Percentiles rank a stretch among this genome's conserved stretches.
Evolutionary conservation across 1,140 invertebrate genomes (phyloP).

Genomic region (Pentalonia nigronervosa): DNA sequence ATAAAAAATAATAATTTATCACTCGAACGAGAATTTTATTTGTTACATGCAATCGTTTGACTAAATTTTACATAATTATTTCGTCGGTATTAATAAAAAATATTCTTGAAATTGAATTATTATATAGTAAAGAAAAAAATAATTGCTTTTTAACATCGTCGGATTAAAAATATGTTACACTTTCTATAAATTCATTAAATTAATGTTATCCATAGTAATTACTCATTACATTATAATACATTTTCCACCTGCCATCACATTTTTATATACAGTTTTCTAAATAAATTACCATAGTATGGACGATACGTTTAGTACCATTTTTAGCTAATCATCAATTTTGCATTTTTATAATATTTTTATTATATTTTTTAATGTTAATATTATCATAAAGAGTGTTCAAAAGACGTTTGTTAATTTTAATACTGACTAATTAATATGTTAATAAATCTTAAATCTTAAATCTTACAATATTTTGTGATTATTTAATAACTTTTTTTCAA

Average conservation of each 20-base stretch:
- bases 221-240: neutral
- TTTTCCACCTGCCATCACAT: neutral
- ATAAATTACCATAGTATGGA: neutral
- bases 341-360: neutral
- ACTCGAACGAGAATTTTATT: neutral
- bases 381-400: neutral
- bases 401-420: neutral
- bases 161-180: neutral
- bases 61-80: neutral
- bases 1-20: neutral
- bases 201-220: neutral
- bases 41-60: neutral
- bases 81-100: neutral
- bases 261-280: neutral
- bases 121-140: neutral
- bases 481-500: neutral
- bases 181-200: neutral
- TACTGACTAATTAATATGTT: neutral
- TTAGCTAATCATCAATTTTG: neutral
- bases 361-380: neutral
- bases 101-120: neutral
- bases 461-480: neutral
- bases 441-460: no score
- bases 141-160: neutral
- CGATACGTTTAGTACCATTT: neutral